Percentiles rank a stretch among this genome's conserved stretches.
phyloP scores from a whole-genome alignment of 1,140 invertebrate genomes.

The Heliconius hewitsoni region DNA sequence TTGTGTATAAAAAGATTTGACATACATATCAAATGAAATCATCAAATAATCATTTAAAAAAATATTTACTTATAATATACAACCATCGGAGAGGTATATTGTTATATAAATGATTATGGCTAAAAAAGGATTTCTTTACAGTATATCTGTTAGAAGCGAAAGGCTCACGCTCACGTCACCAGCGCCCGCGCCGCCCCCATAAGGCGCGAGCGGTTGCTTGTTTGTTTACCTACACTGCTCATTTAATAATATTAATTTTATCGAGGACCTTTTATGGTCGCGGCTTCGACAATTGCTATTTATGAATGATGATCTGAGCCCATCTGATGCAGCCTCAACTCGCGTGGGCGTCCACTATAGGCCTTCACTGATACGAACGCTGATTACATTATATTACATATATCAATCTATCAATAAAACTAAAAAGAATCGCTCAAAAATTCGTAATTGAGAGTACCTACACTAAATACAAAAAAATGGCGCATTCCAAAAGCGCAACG shows the following conservation, averaged over 20 bases:
- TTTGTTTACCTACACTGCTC: conserved; percentile 39
- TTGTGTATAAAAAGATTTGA: no score
- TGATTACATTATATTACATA: background rate
- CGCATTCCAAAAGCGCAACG: conserved; percentile 22
- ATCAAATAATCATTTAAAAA: background rate
- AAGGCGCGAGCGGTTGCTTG: conserved; percentile 46
- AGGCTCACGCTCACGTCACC: conserved; percentile 52
- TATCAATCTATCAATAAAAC: conserved; percentile 7
- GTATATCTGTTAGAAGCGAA: conserved; percentile 37
- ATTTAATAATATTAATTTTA: conserved; percentile 33
- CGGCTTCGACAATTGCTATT: conserved; percentile 18
- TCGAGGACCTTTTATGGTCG: conserved; percentile 17
- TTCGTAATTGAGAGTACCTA: background rate
- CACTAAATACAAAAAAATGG: conserved; percentile 6
- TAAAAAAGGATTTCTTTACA: conserved; percentile 47
- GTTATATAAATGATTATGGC: conserved; percentile 22
- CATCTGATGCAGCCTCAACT: background rate
- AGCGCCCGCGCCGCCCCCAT: conserved; percentile 39
- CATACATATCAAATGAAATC: background rate
- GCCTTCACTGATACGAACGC: background rate
- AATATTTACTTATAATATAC: background rate
- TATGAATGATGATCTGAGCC: conserved; percentile 16
- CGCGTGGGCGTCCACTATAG: background rate
- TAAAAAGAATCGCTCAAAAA: conserved; percentile 10
- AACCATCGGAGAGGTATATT: background rate